Evolutionary conservation across 2,113 vertebrate genomes (phyloP), one percentile per base, ranked within the genome.

Genomic region (Bagarius yarrelli): DNA sequence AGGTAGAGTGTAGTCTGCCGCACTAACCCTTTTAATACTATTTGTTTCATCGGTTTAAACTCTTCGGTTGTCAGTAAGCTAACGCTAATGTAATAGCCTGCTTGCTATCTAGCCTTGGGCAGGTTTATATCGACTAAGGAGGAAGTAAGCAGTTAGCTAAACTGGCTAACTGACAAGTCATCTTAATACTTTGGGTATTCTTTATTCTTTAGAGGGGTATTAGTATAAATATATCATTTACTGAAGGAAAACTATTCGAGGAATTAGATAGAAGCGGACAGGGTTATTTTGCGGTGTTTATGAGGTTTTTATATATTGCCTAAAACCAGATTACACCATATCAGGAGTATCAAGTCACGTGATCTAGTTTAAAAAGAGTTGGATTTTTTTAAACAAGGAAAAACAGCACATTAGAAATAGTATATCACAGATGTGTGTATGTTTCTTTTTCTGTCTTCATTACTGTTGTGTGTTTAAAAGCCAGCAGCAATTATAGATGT

Each of bases 401-500:
- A 5, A 40, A 6, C 36, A 4, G 3, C 36, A 40, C 36, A 40
- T n/a, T n/a, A n/a, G n/a, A n/a, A n/a, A n/a, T n/a, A n/a, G n/a
- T n/a, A n/a, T n/a, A n/a, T n/a, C n/a, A 16, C 32, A 52, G 30
- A 27, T 56, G 4, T 56, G 14, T 64, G 1, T 77, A 0, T 64
- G n/a, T 76, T 8, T 70, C 13, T 55, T 6, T 77, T 40, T 81
- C 8, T 67, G 8, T 74, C 13, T 44, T 4, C 5, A 40, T 23
- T 66, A 78, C 55, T 21, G 64, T 23, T 76, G 69, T 60, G 30
- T 73, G 50, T 50, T 53, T 64, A 25, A 27, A 70, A 34, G n/a
- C 23, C 40, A 72, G 44, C 34, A 23, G 67, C 27, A 79, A 57
- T 44, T 25, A 19, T 78, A 78, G 80, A 87, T 90, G 89, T 82